Conservation (phyloP, 2,888 invertebrate genomes). For the Lasioglossum oenotherae region DNA sequence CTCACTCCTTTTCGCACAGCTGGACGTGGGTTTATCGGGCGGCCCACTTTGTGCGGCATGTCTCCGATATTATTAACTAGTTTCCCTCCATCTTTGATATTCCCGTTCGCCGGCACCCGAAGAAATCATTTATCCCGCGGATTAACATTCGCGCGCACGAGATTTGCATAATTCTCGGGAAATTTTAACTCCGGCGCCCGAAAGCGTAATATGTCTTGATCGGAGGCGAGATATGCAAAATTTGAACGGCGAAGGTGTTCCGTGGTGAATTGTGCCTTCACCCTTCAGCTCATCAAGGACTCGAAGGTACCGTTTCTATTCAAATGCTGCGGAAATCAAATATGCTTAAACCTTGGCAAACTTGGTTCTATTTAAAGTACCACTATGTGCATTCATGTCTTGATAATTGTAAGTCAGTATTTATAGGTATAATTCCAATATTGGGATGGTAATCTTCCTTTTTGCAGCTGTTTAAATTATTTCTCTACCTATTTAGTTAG, state of each 20-base stretch:
- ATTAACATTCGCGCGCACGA: background rate
- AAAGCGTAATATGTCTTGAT: background rate
- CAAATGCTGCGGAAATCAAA: background rate
- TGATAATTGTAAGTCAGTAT: background rate
- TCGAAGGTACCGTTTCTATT: background rate
- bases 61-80: slow-evolving; percentile 10
- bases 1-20: slow-evolving; percentile 30
- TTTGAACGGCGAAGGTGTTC: background rate
- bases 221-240: background rate
- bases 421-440: background rate
- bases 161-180: background rate
- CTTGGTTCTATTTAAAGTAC: background rate
- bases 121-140: background rate
- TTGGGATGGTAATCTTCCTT: background rate
- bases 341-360: background rate
- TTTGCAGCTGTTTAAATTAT: too few species aligned
- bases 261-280: background rate
- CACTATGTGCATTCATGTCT: background rate
- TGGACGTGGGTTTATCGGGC: slow-evolving; percentile 28
- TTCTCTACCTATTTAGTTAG: too few species aligned
- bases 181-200: background rate
- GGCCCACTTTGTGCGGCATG: slow-evolving; percentile 19
- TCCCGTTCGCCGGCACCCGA: background rate
- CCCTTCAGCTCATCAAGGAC: background rate
- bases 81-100: background rate